Evolutionary conservation across 2,888 invertebrate genomes (phyloP), one percentile per base, ranked within the genome.

Genomic region (Amaurobius ferox): DNA sequence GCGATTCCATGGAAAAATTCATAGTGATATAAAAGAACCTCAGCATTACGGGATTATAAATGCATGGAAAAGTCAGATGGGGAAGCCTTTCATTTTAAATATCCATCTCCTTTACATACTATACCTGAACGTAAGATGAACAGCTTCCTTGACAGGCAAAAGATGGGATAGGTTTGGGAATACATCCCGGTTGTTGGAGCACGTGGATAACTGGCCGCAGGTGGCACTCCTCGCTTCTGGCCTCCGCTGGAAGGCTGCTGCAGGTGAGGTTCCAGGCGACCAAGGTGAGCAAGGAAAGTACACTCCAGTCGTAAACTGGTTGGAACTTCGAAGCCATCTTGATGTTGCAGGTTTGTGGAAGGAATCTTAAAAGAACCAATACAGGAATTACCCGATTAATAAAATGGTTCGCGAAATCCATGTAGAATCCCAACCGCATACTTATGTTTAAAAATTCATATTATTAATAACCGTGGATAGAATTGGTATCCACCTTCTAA

Each of bases 61-160:
- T n/a, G n/a, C n/a, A n/a, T n/a, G n/a, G n/a, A n/a, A n/a, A n/a
- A n/a, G n/a, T n/a, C n/a, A n/a, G n/a, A n/a, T n/a, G n/a, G n/a
- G n/a, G n/a, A n/a, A n/a, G n/a, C n/a, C n/a, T n/a, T n/a, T n/a
- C n/a, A n/a, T n/a, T n/a, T n/a, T n/a, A n/a, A n/a, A n/a, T n/a
- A n/a, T n/a, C n/a, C n/a, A n/a, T n/a, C n/a, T n/a, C n/a, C n/a
- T 35, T 7, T 35, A 11, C 11, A 11, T 11, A 35, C 11, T 1
- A 23, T 92, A 97, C 97, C 94, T 97, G 97, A 74, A 97, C 94
- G 90, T 97, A 97, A 89, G 97, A 97, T 76, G 95, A 95, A 91
- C 97, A 98, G 90, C 95, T 94, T 78, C 97, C 97, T 87, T 95
- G 95, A 90, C 97, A 98, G 26, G 97, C 97, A 91, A 96, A 97